These are phyloP conservation scores for Pachycephus smyrnensis DNA, from an alignment of 2,888 invertebrate genomes.

Conservation along the genomic window DNA sequence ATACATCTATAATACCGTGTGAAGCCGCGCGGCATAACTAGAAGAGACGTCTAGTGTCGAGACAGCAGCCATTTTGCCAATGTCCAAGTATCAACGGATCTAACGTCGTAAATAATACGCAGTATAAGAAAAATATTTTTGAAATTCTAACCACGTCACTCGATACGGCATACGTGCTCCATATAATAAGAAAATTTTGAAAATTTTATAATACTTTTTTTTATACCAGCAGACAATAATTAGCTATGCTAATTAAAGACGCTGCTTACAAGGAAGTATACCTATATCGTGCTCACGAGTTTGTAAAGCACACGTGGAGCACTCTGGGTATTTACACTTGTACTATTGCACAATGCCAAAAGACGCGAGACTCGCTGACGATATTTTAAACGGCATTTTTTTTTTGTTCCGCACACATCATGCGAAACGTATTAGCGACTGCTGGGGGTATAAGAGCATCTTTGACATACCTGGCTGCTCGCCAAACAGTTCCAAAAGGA, in stretches of 20 bases:
- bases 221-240: not conserved
- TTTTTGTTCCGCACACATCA: not conserved
- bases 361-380: not conserved
- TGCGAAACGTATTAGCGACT: not conserved
- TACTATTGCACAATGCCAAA: not conserved
- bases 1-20: not conserved
- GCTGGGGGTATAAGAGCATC: not conserved
- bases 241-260: not conserved
- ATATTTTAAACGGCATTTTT: slow-evolving; percentile 15
- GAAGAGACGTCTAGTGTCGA: not conserved
- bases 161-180: not conserved
- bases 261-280: not conserved
- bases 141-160: not conserved
- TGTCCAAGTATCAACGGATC: not conserved
- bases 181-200: not conserved
- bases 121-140: not conserved
- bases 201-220: too few species aligned
- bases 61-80: not conserved
- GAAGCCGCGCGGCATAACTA: not conserved
- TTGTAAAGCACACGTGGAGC: not conserved
- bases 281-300: not conserved
- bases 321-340: not conserved
- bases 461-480: not conserved
- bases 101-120: too few species aligned
- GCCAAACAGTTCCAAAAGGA: not conserved